Evolutionary conservation across 2,797 vertebrate genomes (phyloP), one percentile per base, ranked within the genome.

Genomic region (Glyptemys insculpta): DNA sequence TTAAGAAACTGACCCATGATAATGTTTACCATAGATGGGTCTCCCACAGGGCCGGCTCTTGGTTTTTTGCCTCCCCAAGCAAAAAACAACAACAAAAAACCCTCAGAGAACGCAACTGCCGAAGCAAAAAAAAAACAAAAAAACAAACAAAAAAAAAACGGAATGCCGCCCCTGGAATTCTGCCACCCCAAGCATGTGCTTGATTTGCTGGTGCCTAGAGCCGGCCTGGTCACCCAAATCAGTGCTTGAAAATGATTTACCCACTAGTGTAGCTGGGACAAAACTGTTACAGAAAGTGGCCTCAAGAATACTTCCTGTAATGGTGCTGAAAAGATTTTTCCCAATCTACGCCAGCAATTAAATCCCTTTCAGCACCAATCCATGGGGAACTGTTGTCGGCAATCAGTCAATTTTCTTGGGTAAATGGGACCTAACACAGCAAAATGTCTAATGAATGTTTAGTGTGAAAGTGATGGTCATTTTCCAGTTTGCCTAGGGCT

Each of bases 381-480:
- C n/a, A 21, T 23, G 11, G 27, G 85, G 29, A 9, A 78, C 12
- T 37, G n/a, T 18, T 59, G n/a, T 23, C 25, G 50, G 19, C 27
- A 86, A 49, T 74, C 86, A 10, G 53, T 90, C 80, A 76, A 41
- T 5, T 79, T 27, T 85, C 53, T 68, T 23, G 59, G 44, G 10
- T 16, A 47, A 2, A 3, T 4, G 47, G 21, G 5, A 86, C 14
- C 57, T 79, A 94, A 12, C 25, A 54, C 16, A 81, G 37, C 53
- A 68, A 85, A 72, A 53, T 12, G 81, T 2, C 14, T 47, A 56
- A 83, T 37, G 2, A 88, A 65, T 65, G 88, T 81, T 56, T 82
- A 25, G 6, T 78, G 59, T 50, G 90, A 93, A 87, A 86, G 47
- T 18, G 84, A 21, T n/a, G 84, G 47, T 5, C 14, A 27, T 92